A percentile compares a stretch with the other conserved stretches of the same genome.
These are phyloP conservation scores for Entomyzon cyanotis DNA, from an alignment of 2,113 vertebrate genomes.

Conservation along the genomic window DNA sequence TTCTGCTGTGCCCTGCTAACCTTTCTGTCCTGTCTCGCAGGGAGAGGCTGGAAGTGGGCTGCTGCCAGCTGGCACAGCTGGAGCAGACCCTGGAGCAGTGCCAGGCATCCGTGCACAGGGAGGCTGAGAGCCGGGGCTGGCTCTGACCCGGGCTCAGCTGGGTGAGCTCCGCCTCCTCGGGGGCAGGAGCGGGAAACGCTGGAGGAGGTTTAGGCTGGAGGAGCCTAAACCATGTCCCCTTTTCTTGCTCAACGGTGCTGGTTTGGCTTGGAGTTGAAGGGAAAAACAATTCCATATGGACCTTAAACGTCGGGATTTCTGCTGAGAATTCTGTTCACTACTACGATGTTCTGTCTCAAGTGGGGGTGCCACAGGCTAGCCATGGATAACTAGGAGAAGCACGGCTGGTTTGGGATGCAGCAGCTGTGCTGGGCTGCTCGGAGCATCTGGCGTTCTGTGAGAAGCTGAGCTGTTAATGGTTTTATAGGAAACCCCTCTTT, in stretches of 20 bases:
- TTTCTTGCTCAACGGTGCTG: not conserved
- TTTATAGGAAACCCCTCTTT: not conserved
- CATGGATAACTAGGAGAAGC: not conserved
- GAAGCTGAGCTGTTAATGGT: not conserved
- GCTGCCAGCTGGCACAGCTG: conserved; percentile 81
- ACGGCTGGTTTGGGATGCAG: not conserved
- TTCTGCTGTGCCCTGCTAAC: not conserved
- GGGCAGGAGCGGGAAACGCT: rapidly evolving
- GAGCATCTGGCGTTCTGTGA: not conserved
- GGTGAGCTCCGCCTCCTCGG: rapidly evolving
- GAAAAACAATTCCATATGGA: rapidly evolving
- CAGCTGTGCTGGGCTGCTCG: not conserved
- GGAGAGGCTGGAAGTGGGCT: conserved; percentile 81
- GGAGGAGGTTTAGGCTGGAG: rapidly evolving
- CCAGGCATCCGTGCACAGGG: conserved; percentile 37
- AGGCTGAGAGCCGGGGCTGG: conserved; percentile 63
- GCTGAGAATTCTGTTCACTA: not conserved
- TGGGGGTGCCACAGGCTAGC: not conserved
- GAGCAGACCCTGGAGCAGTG: conserved; percentile 78
- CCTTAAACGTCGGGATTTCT: not conserved
- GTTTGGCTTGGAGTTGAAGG: not conserved
- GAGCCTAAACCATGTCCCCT: not conserved
- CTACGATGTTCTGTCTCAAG: rapidly evolving
- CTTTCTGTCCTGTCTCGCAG: conserved; percentile 58
- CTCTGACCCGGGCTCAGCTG: not conserved